Evolutionary conservation across 2,113 vertebrate species (phyloP).

Genomic region (Lycocorax pyrrhopterus): DNA sequence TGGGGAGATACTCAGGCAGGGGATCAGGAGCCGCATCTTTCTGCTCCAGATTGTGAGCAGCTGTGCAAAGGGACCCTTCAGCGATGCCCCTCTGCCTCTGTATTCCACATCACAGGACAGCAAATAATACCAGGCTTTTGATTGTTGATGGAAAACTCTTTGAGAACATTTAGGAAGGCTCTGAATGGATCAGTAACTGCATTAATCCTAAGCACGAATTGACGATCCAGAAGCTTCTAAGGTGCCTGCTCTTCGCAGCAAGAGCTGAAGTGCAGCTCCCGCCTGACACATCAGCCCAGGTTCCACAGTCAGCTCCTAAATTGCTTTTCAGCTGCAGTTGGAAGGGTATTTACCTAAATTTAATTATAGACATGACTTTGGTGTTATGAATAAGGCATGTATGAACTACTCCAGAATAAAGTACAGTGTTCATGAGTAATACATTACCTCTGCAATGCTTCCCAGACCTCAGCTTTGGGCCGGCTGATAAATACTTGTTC

Average conservation of each 20-base stretch:
- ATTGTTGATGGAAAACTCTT: not conserved
- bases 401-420: not conserved
- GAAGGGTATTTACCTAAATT: not conserved
- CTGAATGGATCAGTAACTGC: not conserved
- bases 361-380: not conserved
- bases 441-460: not conserved
- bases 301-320: not conserved
- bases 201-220: not conserved
- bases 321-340: not conserved
- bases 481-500: slow-evolving; percentile 32
- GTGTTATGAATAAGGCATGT: not conserved
- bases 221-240: not conserved
- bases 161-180: not conserved
- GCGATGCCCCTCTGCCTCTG: not conserved
- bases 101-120: not conserved
- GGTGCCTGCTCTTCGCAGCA: not conserved
- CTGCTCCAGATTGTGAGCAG: fast-evolving
- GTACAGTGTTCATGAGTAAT: not conserved
- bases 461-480: not conserved
- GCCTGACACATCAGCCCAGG: not conserved
- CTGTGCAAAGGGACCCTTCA: not conserved
- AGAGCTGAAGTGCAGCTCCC: not conserved
- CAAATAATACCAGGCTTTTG: not conserved
- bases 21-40: fast-evolving
- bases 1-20: not conserved